phyloP scores from a whole-genome alignment of 2,797 vertebrate species.

The Erithacus rubecula region DNA sequence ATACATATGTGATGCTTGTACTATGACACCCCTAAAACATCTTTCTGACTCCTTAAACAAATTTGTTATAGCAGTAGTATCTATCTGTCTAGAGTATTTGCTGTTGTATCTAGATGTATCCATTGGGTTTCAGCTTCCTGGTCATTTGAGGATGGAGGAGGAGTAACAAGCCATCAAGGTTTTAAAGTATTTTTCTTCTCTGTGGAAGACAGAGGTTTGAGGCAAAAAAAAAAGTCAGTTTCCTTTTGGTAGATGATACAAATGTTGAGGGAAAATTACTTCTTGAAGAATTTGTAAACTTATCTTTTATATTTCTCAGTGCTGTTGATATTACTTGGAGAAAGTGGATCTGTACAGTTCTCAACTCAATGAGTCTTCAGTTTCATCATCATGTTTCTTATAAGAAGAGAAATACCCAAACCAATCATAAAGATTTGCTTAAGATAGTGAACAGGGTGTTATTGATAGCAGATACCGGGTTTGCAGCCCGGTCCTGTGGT shows the following conservation, averaged over 20 bases:
- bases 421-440: not conserved
- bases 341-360: not conserved
- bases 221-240: not conserved
- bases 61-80: not conserved
- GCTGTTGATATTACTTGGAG: not conserved
- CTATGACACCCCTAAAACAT: not conserved
- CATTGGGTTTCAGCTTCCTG: not conserved
- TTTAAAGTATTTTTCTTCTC: not conserved
- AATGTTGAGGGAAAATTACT: not conserved
- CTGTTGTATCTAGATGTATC: not conserved
- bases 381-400: fast-evolving
- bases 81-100: not conserved
- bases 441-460: not conserved
- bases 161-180: not conserved
- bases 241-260: not conserved
- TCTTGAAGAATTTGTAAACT: not conserved
- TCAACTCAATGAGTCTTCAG: not conserved
- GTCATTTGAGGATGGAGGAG: not conserved
- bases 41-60: not conserved
- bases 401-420: not conserved
- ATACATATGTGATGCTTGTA: fast-evolving
- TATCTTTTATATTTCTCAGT: not conserved
- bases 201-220: not conserved
- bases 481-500: not conserved
- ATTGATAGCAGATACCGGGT: fast-evolving